Evolutionary conservation across 2,797 vertebrate species (phyloP).

Genomic region (Epinephelus malabaricus): DNA sequence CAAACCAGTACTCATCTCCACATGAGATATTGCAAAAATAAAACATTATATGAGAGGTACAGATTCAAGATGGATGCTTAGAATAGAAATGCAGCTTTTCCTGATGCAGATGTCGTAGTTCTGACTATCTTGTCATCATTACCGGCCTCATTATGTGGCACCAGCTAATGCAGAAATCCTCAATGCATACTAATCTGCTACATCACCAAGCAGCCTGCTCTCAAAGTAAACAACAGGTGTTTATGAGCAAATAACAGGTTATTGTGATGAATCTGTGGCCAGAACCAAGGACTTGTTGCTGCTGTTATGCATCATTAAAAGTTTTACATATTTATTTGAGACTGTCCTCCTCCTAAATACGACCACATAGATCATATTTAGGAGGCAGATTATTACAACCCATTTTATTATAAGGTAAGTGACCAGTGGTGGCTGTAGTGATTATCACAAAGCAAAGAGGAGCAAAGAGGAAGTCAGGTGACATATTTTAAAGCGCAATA

Average conservation of each 20-base stretch:
- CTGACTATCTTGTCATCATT: slow-evolving; percentile 54
- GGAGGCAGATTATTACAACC: too few species aligned
- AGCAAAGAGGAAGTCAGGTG: too few species aligned
- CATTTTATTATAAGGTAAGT: too few species aligned
- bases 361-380: too few species aligned
- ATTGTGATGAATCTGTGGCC: slow-evolving; percentile 40
- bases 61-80: neutral
- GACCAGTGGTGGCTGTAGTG: too few species aligned
- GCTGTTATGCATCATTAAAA: too few species aligned
- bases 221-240: slow-evolving; percentile 68
- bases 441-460: too few species aligned
- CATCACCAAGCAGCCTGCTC: slow-evolving; percentile 31
- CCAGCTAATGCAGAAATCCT: slow-evolving; percentile 44
- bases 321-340: too few species aligned
- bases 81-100: slow-evolving; percentile 32
- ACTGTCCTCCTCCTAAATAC: too few species aligned
- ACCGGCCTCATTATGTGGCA: slow-evolving; percentile 33
- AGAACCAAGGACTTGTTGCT: slow-evolving; percentile 4
- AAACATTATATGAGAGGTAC: neutral
- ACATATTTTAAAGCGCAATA: too few species aligned
- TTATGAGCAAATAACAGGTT: slow-evolving; percentile 51
- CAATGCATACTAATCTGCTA: slow-evolving; percentile 59
- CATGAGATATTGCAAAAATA: slow-evolving; percentile 1
- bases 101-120: slow-evolving; percentile 43
- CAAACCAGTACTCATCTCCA: slow-evolving; percentile 3